A percentile compares a stretch with the other conserved stretches of the same genome.
Conservation (phyloP, 2,888 invertebrate genomes). For the Belgica antarctica region DNA sequence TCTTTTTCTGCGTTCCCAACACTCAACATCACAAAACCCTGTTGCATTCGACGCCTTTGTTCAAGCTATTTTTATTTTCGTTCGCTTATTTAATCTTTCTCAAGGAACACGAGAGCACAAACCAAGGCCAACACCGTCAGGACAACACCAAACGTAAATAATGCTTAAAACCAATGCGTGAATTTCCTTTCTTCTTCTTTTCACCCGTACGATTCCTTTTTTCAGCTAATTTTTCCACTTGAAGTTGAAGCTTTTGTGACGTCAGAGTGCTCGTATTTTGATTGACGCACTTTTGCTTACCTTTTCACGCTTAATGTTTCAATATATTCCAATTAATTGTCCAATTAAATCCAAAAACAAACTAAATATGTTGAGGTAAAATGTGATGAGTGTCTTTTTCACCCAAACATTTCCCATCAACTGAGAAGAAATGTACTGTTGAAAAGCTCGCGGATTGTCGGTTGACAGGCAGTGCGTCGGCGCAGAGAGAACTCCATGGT, state of each 20-base stretch:
- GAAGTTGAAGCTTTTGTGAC: too few species aligned
- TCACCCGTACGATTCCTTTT: background rate
- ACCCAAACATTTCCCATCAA: conserved; percentile 43
- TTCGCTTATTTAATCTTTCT: too few species aligned
- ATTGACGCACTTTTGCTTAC: background rate
- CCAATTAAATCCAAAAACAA: background rate
- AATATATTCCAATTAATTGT: background rate
- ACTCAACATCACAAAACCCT: too few species aligned
- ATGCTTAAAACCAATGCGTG: background rate
- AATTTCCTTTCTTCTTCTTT: background rate
- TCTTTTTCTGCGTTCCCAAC: too few species aligned
- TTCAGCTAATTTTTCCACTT: background rate
- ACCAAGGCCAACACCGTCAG: too few species aligned
- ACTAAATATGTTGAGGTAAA: conserved; percentile 42
- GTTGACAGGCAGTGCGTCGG: background rate
- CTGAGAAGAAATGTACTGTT: conserved; percentile 8
- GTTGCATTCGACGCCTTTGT: background rate
- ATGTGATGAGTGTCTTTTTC: conserved; percentile 41
- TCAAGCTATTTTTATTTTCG: too few species aligned
- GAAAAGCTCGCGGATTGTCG: conserved; percentile 21
- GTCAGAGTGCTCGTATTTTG: too few species aligned
- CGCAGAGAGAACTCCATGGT: background rate
- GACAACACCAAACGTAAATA: background rate
- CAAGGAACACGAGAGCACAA: too few species aligned
- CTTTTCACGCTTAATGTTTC: background rate